These are phyloP conservation scores for Lasioglossum marginatum DNA, from an alignment of 2,888 invertebrate species.

Conservation along the genomic window DNA sequence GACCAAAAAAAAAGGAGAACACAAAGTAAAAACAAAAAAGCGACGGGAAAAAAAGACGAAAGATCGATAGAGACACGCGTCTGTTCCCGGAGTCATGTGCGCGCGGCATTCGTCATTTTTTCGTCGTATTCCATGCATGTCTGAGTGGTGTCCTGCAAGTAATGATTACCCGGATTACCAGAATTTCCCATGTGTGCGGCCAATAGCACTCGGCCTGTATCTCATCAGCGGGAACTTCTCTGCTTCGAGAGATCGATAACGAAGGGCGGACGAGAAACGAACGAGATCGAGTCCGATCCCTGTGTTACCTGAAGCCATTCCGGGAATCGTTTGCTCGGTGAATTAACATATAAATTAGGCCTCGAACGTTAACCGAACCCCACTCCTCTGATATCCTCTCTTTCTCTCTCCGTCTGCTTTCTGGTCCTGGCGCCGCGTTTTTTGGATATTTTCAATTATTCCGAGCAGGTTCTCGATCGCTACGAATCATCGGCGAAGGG, in stretches of 20 bases:
- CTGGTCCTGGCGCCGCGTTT: neutral
- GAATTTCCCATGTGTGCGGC: slow-evolving; percentile 67
- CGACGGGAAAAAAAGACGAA: neutral
- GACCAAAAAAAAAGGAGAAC: neutral
- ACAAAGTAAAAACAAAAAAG: neutral
- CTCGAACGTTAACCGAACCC: slow-evolving; percentile 19
- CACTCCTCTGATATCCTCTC: neutral
- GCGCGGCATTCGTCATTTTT: slow-evolving; percentile 37
- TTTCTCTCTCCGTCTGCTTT: neutral
- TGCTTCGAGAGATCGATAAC: slow-evolving; percentile 52
- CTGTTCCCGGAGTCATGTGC: slow-evolving; percentile 11
- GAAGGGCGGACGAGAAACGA: slow-evolving; percentile 55
- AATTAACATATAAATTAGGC: slow-evolving; percentile 82
- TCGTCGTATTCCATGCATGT: slow-evolving; percentile 58
- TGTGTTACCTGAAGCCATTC: slow-evolving; percentile 59
- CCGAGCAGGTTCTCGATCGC: neutral
- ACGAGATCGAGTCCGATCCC: slow-evolving; percentile 63
- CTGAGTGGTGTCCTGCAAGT: slow-evolving; percentile 61
- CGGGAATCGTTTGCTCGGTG: slow-evolving; percentile 67
- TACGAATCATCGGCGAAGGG: neutral
- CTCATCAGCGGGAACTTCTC: slow-evolving; percentile 62
- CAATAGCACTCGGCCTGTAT: slow-evolving; percentile 32
- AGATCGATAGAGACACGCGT: slow-evolving; percentile 25
- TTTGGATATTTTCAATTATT: slow-evolving; percentile 42
- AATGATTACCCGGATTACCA: slow-evolving; percentile 65